phyloP scores from a whole-genome alignment of 2,797 vertebrate genomes.

The Dipus sagitta region DNA sequence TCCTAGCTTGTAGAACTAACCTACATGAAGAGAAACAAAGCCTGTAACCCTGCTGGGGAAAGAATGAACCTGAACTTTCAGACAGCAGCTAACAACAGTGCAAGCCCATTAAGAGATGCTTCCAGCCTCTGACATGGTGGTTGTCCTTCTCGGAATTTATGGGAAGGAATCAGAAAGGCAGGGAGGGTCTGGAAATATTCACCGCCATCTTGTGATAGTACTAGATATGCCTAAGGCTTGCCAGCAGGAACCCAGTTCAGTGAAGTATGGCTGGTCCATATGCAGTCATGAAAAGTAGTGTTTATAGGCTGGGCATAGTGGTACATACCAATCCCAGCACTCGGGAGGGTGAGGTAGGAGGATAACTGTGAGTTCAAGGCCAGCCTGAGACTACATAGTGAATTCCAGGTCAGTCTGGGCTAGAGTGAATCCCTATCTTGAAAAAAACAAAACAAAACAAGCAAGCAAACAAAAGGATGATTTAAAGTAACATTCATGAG shows the following conservation, averaged over 20 bases:
- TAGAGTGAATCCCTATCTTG: no score
- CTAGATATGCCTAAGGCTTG: accelerated
- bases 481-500: no score
- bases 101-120: background rate
- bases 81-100: background rate
- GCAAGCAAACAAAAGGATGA: no score
- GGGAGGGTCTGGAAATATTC: background rate
- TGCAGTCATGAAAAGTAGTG: background rate
- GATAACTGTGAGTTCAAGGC: no score
- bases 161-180: background rate
- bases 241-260: accelerated
- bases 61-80: accelerated
- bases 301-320: no score
- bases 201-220: accelerated
- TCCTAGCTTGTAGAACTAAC: no score
- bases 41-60: background rate
- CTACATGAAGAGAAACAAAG: accelerated
- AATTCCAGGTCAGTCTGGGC: no score
- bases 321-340: no score
- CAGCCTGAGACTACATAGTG: no score
- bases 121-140: accelerated
- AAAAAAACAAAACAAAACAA: no score
- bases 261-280: accelerated
- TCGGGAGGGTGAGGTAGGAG: no score
- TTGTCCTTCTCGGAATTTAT: background rate